Conservation (phyloP, 2,797 vertebrate species). For the Alca torda region DNA sequence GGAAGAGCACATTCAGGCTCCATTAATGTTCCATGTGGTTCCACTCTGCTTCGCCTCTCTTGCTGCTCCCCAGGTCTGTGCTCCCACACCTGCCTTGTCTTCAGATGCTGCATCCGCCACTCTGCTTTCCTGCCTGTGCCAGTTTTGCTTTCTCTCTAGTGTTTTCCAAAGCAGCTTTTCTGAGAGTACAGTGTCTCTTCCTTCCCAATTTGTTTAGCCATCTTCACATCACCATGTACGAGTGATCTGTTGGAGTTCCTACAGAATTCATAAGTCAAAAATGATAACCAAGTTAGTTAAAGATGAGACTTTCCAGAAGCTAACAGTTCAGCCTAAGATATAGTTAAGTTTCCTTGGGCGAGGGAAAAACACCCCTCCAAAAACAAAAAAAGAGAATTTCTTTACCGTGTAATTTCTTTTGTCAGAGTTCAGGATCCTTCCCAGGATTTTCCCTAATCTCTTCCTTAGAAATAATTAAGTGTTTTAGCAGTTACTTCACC, state of each 20-base stretch:
- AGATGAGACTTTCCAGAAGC: not conserved
- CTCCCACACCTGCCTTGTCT: not conserved
- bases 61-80: not conserved
- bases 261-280: not conserved
- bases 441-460: not conserved
- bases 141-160: not conserved
- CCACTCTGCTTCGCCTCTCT: not conserved
- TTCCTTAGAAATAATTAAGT: not conserved
- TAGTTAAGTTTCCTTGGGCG: not conserved
- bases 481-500: not conserved
- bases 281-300: not conserved
- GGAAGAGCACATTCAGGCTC: not conserved
- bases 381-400: not conserved
- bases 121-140: fast-evolving
- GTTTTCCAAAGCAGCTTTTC: not conserved
- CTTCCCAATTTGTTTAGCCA: not conserved
- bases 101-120: not conserved
- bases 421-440: not conserved
- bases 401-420: not conserved
- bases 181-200: not conserved
- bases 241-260: not conserved
- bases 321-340: not conserved
- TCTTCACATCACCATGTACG: not conserved
- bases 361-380: not conserved
- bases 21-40: not conserved